Evolutionary conservation across 2,888 invertebrate genomes (phyloP), one percentile per base, ranked within the genome.

Genomic region (Chirona hameri): DNA sequence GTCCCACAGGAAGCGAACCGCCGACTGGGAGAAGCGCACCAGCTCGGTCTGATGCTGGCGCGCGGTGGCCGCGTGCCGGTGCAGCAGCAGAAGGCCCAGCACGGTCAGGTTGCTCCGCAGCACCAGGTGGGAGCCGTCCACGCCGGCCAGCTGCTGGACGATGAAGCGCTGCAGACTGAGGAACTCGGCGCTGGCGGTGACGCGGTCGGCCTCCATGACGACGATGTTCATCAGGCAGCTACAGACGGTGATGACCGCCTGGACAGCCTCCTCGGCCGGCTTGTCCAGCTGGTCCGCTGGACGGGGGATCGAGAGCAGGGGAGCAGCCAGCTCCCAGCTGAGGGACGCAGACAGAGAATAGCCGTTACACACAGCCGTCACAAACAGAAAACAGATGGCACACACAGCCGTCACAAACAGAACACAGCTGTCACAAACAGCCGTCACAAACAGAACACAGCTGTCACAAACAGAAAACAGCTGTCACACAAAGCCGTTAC

Each of bases 201-300:
- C 95, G 81, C 94, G 89, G 88, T 94, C 94, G 0, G 94, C 92
- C 86, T 97, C 97, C 83, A 97, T 88, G 0, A 97, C 97, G 24
- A 95, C 94, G 4, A 97, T 90, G 87, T 97, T 97, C 94, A 97
- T 95, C 85, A 97, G 92, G 83, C 96, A 93, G 87, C 96, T 96
- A 88, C 96, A 97, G 55, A 95, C 91, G 85, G 96, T 95, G 84
- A 95, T 93, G 91, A 97, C 93, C 0, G 96, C 93, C 81, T 93
- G 93, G 86, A 93, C 93, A 27, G 94, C 94, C 86, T 93, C 92
- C 85, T 21, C 82, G 48, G 69, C 76, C 82, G 57, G 82, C 82
- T 82, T 79, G 79, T 81, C 83, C 82, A 21, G 57, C 81, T 80
- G 82, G 83, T 24, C 82, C 81, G 46, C 82, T 76, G 82, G 83